Conservation (phyloP, 2,797 vertebrate species). For the Hypotaenidia philippensis region DNA sequence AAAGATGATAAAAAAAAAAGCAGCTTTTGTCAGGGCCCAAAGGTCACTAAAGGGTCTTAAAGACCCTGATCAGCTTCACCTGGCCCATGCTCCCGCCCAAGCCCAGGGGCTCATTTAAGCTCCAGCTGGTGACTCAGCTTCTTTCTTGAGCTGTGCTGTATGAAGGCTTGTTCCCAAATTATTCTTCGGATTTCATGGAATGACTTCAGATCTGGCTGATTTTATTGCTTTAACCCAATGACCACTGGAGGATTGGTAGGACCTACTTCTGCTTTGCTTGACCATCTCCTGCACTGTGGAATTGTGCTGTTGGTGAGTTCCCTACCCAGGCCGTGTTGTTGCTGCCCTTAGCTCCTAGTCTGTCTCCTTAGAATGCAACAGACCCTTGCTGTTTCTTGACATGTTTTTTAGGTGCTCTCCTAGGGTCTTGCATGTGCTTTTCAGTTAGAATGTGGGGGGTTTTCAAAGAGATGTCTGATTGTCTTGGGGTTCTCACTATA, state of each 20-base stretch:
- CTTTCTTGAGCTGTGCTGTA: rapidly evolving
- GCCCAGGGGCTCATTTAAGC: neutral
- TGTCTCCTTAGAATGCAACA: neutral
- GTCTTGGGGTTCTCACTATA: neutral
- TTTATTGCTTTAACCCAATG: neutral
- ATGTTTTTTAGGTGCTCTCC: neutral
- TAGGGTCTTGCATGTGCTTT: neutral
- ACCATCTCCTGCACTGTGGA: neutral
- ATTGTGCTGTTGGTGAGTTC: neutral
- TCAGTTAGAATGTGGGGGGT: neutral
- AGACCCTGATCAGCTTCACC: neutral
- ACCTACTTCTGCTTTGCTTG: neutral
- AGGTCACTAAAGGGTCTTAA: neutral
- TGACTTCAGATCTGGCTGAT: neutral
- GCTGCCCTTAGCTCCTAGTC: neutral
- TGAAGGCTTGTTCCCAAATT: rapidly evolving
- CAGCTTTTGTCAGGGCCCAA: neutral
- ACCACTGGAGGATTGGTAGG: rapidly evolving
- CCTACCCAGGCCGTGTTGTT: rapidly evolving
- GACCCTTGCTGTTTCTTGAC: neutral
- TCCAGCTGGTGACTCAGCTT: rapidly evolving
- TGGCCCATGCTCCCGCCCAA: rapidly evolving
- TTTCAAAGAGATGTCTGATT: neutral
- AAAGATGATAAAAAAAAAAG: neutral
- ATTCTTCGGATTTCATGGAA: neutral